phyloP scores from a whole-genome alignment of 1,140 invertebrate genomes.

The Lucilia sericata region DNA sequence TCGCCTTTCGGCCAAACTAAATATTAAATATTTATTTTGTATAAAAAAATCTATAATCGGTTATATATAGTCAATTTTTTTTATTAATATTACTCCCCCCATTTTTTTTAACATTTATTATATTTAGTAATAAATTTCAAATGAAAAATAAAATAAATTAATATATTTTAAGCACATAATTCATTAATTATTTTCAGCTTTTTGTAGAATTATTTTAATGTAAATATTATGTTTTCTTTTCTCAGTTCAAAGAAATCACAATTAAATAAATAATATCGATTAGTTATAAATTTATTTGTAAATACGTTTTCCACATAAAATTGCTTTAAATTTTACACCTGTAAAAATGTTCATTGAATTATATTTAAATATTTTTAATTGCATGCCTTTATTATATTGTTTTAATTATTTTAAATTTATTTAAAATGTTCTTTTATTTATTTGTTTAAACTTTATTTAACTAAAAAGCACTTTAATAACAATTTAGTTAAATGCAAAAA shows the following conservation, averaged over 20 bases:
- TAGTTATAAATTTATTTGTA: not conserved
- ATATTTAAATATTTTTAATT: not conserved
- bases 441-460: no score
- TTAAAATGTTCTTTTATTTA: no score
- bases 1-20: no score
- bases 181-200: conserved; percentile 47
- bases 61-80: no score
- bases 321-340: not conserved
- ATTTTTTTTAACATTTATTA: no score
- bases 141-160: no score
- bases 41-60: no score
- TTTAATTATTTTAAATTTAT: not conserved
- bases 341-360: not conserved
- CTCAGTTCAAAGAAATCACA: not conserved
- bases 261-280: not conserved
- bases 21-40: no score
- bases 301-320: not conserved
- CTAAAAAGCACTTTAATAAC: not conserved
- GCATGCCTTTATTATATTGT: not conserved
- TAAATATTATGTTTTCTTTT: not conserved
- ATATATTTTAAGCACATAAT: no score
- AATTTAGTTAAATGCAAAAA: not conserved
- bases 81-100: no score
- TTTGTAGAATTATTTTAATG: conserved; percentile 45
- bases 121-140: no score